These are phyloP conservation scores for Grallaria varia DNA, from an alignment of 2,113 vertebrate species.

Conservation along the genomic window DNA sequence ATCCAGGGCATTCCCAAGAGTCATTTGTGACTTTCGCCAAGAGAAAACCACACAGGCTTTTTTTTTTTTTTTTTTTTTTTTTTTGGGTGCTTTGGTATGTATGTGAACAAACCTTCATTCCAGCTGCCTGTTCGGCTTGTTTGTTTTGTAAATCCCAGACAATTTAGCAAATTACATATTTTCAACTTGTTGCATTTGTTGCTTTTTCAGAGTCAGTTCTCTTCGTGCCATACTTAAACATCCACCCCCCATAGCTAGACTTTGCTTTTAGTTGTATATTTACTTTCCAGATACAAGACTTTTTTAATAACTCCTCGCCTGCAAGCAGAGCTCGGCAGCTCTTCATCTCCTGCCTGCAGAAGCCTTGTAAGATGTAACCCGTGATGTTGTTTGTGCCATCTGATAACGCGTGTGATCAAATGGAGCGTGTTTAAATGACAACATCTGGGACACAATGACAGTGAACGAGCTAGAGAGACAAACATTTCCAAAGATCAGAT, in stretches of 20 bases:
- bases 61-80: neutral
- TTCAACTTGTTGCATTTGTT: neutral
- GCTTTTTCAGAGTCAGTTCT: neutral
- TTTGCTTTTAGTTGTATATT: neutral
- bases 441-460: constrained; percentile 26
- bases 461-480: neutral
- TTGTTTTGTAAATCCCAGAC: constrained; percentile 20
- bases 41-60: neutral
- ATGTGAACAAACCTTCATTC: neutral
- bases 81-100: neutral
- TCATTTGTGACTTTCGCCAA: neutral
- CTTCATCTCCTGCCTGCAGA: neutral
- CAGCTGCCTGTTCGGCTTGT: neutral
- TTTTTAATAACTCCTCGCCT: neutral
- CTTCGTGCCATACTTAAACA: neutral
- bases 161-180: neutral
- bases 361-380: constrained; percentile 48
- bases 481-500: constrained; percentile 13
- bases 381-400: constrained; percentile 30
- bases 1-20: neutral
- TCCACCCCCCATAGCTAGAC: neutral
- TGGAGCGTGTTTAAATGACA: constrained; percentile 21
- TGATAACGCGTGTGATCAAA: constrained; percentile 24
- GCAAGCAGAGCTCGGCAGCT: constrained; percentile 1
- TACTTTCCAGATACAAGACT: neutral